phyloP scores from a whole-genome alignment of 2,797 vertebrate genomes.

The Danio jaintianensis region DNA sequence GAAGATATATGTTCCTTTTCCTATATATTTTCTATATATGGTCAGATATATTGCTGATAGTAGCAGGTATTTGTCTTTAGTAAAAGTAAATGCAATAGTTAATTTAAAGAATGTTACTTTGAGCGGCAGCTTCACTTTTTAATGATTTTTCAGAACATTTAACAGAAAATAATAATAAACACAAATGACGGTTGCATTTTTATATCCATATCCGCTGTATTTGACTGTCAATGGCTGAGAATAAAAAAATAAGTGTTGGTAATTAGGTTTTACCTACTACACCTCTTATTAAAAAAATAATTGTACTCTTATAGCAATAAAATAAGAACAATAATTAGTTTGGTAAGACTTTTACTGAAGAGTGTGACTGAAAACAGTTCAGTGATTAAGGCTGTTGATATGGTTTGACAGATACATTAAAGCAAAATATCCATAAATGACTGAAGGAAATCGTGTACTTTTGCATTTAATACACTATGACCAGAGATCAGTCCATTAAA shows the following conservation, averaged over 20 bases:
- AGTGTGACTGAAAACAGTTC: constrained; percentile 9
- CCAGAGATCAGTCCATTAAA: background rate
- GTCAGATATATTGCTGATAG: background rate
- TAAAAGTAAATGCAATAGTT: background rate
- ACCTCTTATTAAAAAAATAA: background rate
- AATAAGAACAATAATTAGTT: background rate
- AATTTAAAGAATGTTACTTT: background rate
- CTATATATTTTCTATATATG: too few species aligned
- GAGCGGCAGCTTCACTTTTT: background rate
- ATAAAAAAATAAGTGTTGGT: background rate
- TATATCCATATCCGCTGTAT: too few species aligned
- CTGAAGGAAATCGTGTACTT: background rate
- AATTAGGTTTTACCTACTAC: background rate
- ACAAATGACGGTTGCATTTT: background rate
- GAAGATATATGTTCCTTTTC: too few species aligned
- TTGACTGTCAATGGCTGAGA: background rate
- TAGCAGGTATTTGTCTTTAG: background rate
- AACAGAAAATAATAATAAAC: background rate
- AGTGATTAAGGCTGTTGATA: background rate
- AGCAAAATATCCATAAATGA: background rate
- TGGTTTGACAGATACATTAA: background rate
- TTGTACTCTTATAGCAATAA: background rate
- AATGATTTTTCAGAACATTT: background rate
- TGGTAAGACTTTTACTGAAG: constrained; percentile 36
- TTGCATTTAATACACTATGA: background rate